Evolutionary conservation across 2,113 vertebrate genomes (phyloP).

Genomic region (Leptobrachium ailaonicum): DNA sequence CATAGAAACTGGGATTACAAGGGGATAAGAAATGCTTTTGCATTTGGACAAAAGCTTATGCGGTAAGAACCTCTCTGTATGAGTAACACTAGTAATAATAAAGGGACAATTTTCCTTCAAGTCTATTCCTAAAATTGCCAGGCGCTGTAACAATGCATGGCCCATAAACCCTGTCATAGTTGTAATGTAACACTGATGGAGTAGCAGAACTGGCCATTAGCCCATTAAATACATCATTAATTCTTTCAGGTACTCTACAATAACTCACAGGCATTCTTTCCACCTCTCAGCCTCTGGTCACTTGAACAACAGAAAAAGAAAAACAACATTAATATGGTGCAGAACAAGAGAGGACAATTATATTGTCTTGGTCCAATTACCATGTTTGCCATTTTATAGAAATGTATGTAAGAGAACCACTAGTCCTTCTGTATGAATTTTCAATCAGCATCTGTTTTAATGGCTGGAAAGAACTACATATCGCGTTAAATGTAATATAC

Average conservation of each 20-base stretch:
- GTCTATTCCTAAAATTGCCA: not conserved
- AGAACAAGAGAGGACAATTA: too few relatives aligned
- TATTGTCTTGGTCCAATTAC: too few relatives aligned
- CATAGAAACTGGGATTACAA: not conserved
- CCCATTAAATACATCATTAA: constrained; percentile 18
- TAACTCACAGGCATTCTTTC: not conserved
- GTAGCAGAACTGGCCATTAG: constrained; percentile 16
- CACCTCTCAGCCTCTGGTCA: not conserved
- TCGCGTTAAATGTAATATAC: too few relatives aligned
- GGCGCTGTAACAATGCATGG: constrained; percentile 1
- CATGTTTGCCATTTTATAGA: too few relatives aligned
- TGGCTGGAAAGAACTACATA: too few relatives aligned
- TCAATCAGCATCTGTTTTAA: too few relatives aligned
- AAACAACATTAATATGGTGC: not conserved
- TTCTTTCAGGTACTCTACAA: not conserved
- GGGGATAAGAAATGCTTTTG: not conserved
- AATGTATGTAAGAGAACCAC: too few relatives aligned
- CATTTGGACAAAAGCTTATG: not conserved
- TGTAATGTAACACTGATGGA: constrained; percentile 14
- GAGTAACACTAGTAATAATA: constrained; percentile 8
- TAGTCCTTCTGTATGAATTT: too few relatives aligned
- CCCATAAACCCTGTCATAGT: constrained; percentile 15
- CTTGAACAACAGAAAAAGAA: not conserved
- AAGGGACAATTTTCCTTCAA: not conserved
- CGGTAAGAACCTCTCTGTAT: not conserved